phyloP scores from a whole-genome alignment of 2,888 invertebrate genomes.

The Sceliomorpha sp. region DNA sequence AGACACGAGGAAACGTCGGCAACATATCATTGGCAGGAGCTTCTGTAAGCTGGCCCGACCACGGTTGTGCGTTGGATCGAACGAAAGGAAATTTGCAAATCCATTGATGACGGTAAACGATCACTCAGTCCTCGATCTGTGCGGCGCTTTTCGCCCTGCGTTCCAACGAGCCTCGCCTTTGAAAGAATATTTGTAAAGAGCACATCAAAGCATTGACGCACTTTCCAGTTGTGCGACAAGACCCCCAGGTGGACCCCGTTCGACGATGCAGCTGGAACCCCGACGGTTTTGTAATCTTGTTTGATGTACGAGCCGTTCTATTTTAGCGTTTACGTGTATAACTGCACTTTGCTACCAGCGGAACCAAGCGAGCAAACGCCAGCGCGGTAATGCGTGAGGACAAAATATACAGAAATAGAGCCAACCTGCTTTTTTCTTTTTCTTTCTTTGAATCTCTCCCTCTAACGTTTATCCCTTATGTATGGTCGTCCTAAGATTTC shows the following conservation, averaged over 20 bases:
- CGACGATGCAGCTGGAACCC: slow-evolving; percentile 26
- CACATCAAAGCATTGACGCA: neutral
- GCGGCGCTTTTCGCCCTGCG: neutral
- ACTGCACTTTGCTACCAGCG: slow-evolving; percentile 62
- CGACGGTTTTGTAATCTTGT: slow-evolving; percentile 63
- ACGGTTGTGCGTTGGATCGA: slow-evolving; percentile 1
- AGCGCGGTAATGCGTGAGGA: slow-evolving; percentile 66
- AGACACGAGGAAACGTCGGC: slow-evolving; percentile 10
- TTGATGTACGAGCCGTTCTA: slow-evolving; percentile 70
- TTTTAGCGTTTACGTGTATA: slow-evolving; percentile 69
- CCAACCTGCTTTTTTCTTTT: slow-evolving; percentile 42
- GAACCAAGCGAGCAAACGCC: slow-evolving; percentile 37
- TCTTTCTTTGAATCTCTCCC: slow-evolving; percentile 10
- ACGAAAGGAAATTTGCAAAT: slow-evolving; percentile 18
- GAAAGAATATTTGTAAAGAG: neutral
- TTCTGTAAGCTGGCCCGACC: slow-evolving; percentile 5
- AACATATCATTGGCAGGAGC: slow-evolving; percentile 19
- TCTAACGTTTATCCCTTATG: slow-evolving; percentile 3
- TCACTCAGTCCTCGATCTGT: slow-evolving; percentile 2
- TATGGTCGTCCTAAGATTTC: neutral
- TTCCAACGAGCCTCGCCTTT: neutral
- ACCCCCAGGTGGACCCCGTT: slow-evolving; percentile 7
- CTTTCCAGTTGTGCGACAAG: neutral
- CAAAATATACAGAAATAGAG: slow-evolving; percentile 71
- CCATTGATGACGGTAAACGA: neutral